Conservation (phyloP, 2,113 vertebrate species). For the Greenwoodochromis staneri region DNA sequence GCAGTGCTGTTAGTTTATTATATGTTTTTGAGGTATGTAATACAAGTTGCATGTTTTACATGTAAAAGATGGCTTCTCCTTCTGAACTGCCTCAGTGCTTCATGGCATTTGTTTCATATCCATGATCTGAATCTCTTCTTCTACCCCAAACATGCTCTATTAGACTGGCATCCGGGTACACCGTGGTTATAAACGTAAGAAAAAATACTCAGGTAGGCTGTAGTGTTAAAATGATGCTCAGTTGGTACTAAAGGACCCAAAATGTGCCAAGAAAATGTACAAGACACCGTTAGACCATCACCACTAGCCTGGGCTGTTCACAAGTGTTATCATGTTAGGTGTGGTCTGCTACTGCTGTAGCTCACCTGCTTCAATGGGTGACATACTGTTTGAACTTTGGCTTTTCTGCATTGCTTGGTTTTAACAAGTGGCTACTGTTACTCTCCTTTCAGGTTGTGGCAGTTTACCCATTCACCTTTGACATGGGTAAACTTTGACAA, state of each 20-base stretch:
- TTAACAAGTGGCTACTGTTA: neutral
- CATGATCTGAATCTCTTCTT: neutral
- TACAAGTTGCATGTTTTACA: neutral
- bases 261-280: neutral
- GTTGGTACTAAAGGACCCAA: neutral
- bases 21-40: neutral
- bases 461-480: neutral
- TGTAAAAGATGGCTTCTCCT: neutral
- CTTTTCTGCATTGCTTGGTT: neutral
- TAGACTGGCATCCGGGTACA: neutral
- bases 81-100: neutral
- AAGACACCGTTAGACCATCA: neutral
- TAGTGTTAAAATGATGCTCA: neutral
- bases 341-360: neutral
- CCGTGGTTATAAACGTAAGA: neutral
- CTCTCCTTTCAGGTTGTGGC: neutral
- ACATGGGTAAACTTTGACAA: neutral
- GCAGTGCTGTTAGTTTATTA: neutral
- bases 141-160: neutral
- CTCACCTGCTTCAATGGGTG: accelerated
- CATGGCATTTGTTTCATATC: neutral
- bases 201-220: neutral
- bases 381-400: neutral
- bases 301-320: neutral
- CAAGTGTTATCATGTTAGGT: neutral